phyloP scores from a whole-genome alignment of 2,113 vertebrate genomes.

The Antigone vipio region DNA sequence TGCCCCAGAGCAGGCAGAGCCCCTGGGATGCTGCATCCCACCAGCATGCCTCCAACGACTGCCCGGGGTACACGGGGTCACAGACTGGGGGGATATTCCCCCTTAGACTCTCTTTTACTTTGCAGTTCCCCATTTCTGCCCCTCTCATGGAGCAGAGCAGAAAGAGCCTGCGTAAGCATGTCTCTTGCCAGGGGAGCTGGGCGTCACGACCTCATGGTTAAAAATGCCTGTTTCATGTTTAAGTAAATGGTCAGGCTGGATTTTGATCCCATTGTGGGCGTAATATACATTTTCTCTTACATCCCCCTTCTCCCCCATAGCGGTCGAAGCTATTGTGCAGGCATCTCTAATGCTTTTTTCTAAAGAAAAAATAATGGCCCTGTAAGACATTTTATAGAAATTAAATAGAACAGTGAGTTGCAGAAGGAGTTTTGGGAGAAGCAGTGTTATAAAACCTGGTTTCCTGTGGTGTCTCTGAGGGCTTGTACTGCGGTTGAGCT shows the following conservation, averaged over 20 bases:
- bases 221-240: background rate
- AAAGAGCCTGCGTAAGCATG: fast-evolving
- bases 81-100: fast-evolving
- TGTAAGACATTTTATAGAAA: background rate
- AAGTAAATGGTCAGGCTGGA: background rate
- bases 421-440: background rate
- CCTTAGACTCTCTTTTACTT: background rate
- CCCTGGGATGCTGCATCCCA: background rate
- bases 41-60: fast-evolving
- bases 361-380: background rate
- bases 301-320: too few relatives aligned
- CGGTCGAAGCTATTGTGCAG: fast-evolving
- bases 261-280: background rate
- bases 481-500: background rate
- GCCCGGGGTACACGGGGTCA: fast-evolving
- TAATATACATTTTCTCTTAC: background rate
- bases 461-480: background rate
- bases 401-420: background rate
- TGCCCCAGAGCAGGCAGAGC: background rate
- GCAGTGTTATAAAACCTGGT: background rate
- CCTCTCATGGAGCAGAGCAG: background rate
- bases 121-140: background rate
- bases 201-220: fast-evolving
- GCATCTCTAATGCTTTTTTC: background rate
- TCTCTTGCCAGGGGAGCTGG: background rate